Evolutionary conservation across 2,888 invertebrate species (phyloP).

Genomic region (Drosophila recens): DNA sequence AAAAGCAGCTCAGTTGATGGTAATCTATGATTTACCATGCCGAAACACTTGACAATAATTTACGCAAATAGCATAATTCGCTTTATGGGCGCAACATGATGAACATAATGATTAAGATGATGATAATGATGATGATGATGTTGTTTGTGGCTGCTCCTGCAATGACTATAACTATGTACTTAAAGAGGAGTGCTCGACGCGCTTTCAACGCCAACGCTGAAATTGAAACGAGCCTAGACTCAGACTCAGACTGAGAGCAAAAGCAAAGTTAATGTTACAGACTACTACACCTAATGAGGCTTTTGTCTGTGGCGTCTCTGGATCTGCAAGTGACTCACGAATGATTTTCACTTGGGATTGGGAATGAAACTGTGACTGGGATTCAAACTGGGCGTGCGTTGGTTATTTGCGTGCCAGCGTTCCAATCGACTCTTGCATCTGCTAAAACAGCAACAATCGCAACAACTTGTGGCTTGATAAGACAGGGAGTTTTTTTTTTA

Average conservation of each 20-base stretch:
- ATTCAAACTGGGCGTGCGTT: conserved; percentile 60
- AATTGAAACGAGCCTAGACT: conserved; percentile 63
- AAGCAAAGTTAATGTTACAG: conserved; percentile 44
- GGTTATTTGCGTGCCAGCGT: conserved; percentile 66
- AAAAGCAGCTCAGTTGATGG: conserved; percentile 54
- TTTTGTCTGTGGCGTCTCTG: conserved; percentile 71
- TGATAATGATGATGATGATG: conserved; percentile 29
- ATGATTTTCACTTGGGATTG: conserved; percentile 61
- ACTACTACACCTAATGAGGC: conserved; percentile 73
- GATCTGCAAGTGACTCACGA: conserved; percentile 61
- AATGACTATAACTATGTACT: conserved; percentile 75
- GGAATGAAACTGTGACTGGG: conserved; percentile 13
- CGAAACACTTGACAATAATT: conserved; percentile 78
- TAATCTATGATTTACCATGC: conserved; percentile 69
- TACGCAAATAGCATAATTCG: conserved; percentile 79
- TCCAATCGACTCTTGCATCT: conserved; percentile 74
- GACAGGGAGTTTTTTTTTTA: conserved; percentile 47
- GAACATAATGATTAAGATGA: conserved; percentile 23
- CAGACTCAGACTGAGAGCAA: conserved; percentile 17
- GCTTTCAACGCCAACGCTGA: conserved; percentile 81
- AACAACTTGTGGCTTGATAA: conserved; percentile 65
- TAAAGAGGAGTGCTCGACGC: conserved; percentile 77
- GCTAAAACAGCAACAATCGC: conserved; percentile 68
- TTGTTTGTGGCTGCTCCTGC: conserved; percentile 54
- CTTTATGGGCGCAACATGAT: conserved; percentile 63